phyloP scores from a whole-genome alignment of 2,888 invertebrate genomes.

The Melikaiella ostensackeni region DNA sequence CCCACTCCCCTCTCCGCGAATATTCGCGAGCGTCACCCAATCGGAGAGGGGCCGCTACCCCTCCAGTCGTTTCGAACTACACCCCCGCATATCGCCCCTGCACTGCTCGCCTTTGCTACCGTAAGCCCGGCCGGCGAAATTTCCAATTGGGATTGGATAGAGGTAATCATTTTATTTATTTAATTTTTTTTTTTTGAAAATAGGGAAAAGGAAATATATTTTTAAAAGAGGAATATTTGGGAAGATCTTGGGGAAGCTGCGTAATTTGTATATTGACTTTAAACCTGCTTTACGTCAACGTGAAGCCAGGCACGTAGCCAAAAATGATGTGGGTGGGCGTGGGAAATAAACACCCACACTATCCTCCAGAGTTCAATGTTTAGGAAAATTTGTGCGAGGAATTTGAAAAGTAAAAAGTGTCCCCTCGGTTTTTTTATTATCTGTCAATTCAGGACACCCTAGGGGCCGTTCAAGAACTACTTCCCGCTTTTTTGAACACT shows the following conservation, averaged over 20 bases:
- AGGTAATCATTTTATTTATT: background rate
- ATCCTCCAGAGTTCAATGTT: no score
- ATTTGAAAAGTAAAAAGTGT: no score
- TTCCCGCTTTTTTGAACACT: no score
- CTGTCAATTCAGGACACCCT: no score
- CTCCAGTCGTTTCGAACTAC: constrained; percentile 16
- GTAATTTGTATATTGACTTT: background rate
- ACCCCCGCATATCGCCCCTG: constrained; percentile 36
- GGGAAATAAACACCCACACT: background rate
- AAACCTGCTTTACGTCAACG: constrained; percentile 10
- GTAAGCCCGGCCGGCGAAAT: constrained; percentile 8
- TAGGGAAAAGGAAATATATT: background rate
- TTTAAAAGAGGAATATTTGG: background rate
- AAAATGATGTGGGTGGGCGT: background rate
- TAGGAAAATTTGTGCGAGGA: no score
- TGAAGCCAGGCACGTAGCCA: constrained; percentile 6
- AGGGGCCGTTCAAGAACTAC: no score
- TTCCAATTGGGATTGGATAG: background rate
- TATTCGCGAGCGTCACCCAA: constrained; percentile 14
- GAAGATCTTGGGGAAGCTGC: background rate
- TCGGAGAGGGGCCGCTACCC: background rate
- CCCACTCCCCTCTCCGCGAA: constrained; percentile 27
- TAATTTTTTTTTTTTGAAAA: background rate
- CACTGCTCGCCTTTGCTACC: background rate
- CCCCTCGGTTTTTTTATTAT: no score